Conservation (phyloP, 2,888 invertebrate genomes). For the Rhyacophila evoluta region DNA sequence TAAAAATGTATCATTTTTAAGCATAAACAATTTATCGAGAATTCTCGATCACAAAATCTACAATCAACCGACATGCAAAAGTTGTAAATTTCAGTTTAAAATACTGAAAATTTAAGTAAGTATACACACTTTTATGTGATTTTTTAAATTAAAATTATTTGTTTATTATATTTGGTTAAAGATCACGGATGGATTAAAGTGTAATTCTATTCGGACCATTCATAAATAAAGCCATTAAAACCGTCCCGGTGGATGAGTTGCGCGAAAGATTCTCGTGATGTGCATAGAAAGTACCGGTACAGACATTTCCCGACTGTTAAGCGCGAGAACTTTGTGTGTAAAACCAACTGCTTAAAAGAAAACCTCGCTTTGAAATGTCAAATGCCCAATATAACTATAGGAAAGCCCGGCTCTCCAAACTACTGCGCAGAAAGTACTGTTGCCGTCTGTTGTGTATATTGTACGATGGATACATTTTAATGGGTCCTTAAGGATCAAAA, state of each 20-base stretch:
- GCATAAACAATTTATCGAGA: too few species aligned
- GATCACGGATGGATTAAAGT: too few species aligned
- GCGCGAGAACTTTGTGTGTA: background rate
- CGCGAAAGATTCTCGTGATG: background rate
- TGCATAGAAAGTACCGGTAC: background rate
- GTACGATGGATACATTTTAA: background rate
- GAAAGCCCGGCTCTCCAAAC: background rate
- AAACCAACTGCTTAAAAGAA: background rate
- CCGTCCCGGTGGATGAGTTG: background rate
- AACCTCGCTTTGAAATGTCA: background rate
- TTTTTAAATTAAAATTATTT: too few species aligned
- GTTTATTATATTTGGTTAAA: too few species aligned
- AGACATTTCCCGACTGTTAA: background rate
- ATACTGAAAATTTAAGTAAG: too few species aligned
- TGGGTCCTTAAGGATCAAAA: constrained; percentile 19
- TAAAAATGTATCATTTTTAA: too few species aligned
- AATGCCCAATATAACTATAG: background rate
- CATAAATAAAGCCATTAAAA: too few species aligned
- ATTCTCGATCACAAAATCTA: too few species aligned
- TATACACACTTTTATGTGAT: too few species aligned
- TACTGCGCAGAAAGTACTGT: background rate
- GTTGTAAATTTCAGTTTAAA: too few species aligned
- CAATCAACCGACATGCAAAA: too few species aligned
- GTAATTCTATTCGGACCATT: too few species aligned
- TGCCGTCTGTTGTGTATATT: background rate